Evolutionary conservation across 2,888 invertebrate species (phyloP).

Genomic region (Agrochola lychnidis): DNA sequence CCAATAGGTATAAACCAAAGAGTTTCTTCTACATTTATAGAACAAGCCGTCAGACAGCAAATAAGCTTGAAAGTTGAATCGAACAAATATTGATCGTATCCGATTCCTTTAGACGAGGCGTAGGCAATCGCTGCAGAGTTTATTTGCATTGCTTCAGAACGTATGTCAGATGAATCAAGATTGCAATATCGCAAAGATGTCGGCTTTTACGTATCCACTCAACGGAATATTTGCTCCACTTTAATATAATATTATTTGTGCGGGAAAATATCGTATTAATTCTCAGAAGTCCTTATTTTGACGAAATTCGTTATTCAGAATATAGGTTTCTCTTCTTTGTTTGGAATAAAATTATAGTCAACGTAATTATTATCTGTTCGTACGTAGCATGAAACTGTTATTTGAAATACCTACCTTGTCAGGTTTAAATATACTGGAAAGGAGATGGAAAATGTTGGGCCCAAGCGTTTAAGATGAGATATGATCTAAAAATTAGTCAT

Average conservation of each 20-base stretch:
- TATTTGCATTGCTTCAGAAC: slow-evolving; percentile 46
- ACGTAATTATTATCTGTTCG: slow-evolving; percentile 1
- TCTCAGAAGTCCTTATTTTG: slow-evolving; percentile 8
- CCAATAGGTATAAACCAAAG: background rate
- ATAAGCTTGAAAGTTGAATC: slow-evolving; percentile 47
- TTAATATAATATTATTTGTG: slow-evolving; percentile 16
- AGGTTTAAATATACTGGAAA: no score
- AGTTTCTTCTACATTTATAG: slow-evolving; percentile 26
- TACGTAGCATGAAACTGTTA: no score
- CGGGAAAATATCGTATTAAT: slow-evolving; percentile 7
- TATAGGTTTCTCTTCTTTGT: background rate
- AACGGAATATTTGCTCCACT: slow-evolving; percentile 33
- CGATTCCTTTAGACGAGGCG: slow-evolving; percentile 41
- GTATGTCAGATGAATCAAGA: slow-evolving; percentile 53
- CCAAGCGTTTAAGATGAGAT: no score
- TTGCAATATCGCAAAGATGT: slow-evolving; percentile 56
- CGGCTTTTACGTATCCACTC: slow-evolving; percentile 40
- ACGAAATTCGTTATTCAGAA: background rate
- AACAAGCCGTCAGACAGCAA: slow-evolving; percentile 20
- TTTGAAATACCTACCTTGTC: background rate
- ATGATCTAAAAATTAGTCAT: no score
- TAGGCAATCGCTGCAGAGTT: slow-evolving; percentile 42
- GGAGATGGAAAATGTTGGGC: no score
- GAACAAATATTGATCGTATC: slow-evolving; percentile 56
- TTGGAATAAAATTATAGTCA: background rate